A percentile compares a stretch with the other conserved stretches of the same genome.
phyloP scores from a whole-genome alignment of 2,888 invertebrate genomes.

The Meloe dianella region DNA sequence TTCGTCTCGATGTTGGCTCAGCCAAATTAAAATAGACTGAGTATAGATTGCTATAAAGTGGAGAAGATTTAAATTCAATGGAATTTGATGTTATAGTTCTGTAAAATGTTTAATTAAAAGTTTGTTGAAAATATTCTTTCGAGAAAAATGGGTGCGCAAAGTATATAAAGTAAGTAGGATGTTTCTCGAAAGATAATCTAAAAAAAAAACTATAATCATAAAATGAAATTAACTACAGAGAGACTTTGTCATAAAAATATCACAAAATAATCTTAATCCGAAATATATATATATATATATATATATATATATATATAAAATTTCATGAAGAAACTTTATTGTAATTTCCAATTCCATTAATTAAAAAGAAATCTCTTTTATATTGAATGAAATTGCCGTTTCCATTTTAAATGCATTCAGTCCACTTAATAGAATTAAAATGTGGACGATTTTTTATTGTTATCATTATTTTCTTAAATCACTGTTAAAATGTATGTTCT shows the following conservation, averaged over 20 bases:
- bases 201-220: neutral
- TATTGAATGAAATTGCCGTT: neutral
- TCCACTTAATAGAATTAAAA: neutral
- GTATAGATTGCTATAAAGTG: too few species aligned
- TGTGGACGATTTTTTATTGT: neutral
- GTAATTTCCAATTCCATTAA: neutral
- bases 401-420: neutral
- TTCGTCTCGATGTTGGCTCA: too few species aligned
- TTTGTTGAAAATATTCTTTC: neutral
- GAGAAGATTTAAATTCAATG: too few species aligned
- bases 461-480: too few species aligned
- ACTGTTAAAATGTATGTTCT: neutral
- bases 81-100: neutral
- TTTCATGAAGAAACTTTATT: neutral
- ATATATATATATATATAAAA: neutral
- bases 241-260: neutral
- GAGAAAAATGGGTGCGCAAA: neutral
- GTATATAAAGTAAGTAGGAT: neutral
- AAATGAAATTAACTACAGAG: neutral
- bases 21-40: too few species aligned
- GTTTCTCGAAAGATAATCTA: neutral
- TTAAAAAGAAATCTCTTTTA: neutral
- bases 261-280: too few species aligned
- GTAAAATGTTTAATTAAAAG: neutral
- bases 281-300: too few species aligned